These are phyloP conservation scores for Bhutanitis thaidina DNA, from an alignment of 2,888 invertebrate species.

Conservation along the genomic window DNA sequence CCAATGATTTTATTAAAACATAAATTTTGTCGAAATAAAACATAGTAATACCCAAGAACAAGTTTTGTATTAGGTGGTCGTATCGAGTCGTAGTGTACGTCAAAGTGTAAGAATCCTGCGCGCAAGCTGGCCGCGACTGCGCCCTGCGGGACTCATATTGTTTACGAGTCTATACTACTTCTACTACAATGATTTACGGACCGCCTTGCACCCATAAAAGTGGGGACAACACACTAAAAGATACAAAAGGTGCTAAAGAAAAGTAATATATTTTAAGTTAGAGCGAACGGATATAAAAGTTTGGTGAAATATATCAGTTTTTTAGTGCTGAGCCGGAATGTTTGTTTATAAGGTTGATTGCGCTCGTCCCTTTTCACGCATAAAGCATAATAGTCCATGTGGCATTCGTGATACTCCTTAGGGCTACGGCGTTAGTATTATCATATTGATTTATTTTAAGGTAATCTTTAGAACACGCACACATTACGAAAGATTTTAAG, in stretches of 20 bases:
- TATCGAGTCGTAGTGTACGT: neutral
- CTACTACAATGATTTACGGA: conserved; percentile 78
- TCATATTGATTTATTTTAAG: too few species aligned
- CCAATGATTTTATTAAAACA: too few species aligned
- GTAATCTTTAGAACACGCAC: too few species aligned
- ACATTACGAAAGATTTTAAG: too few species aligned
- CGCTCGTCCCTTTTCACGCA: conserved; percentile 59
- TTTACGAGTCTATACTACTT: conserved; percentile 71
- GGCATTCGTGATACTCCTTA: too few species aligned
- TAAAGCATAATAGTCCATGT: neutral
- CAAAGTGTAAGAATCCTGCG: conserved; percentile 9
- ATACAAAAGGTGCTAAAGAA: conserved; percentile 80
- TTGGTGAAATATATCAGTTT: conserved; percentile 77
- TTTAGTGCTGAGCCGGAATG: conserved; percentile 69
- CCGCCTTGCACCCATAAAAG: conserved; percentile 72
- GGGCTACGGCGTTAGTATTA: too few species aligned
- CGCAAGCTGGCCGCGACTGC: conserved; percentile 23
- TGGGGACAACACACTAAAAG: conserved; percentile 77
- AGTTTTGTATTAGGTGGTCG: too few species aligned
- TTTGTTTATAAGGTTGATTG: conserved; percentile 74
- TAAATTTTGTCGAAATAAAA: too few species aligned
- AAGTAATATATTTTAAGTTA: conserved; percentile 77
- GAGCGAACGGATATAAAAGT: conserved; percentile 74
- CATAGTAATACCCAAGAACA: too few species aligned
- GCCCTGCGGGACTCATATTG: conserved; percentile 62